Base-by-base conservation (phyloP, 2,888 invertebrate genomes). In the Megastigmus dorsalis region DNA sequence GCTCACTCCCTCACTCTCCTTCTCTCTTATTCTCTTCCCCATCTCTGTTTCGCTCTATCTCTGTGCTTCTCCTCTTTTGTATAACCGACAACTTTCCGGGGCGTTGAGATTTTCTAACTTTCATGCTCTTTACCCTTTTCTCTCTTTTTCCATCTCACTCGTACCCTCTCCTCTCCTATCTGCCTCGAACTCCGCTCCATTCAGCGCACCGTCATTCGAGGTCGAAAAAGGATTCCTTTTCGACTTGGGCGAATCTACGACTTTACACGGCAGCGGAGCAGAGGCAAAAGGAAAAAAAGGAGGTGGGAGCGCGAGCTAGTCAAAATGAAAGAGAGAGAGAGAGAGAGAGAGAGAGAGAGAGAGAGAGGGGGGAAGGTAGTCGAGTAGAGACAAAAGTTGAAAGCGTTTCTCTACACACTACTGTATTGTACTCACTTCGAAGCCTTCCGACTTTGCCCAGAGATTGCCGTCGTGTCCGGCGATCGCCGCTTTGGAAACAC, bases 381-480 rank as follows among this genome's bases (percentile, higher is more conserved):
- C n/a, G n/a, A n/a, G n/a, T n/a, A n/a, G n/a, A n/a, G n/a, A n/a
- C n/a, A n/a, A n/a, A n/a, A n/a, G n/a, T n/a, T n/a, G n/a, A n/a
- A n/a, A n/a, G 20, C 30, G 18, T 3, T n/a, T 23, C 18, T 18
- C 45, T 28, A 18, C 10, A 26, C 15, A 26, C n/a, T 28, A 28
- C n/a, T 33, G 10, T 28, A 28, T 2, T 5, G 26, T 80, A 95
- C 95, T 95, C 92, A 97, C 97, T 91, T 96, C 95, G 90, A 97
- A 97, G 90, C 93, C 95, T 84, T 94, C 95, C 78, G 96, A 96
- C 92, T 95, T 96, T 86, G 96, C 97, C 97, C 97, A 97, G 89
- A 96, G 92, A 91, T 95, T 95, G 89, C 97, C 97, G 90, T 97
- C 96, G 91, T 95, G 96, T 90, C 97, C 97, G 89, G 95, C 95